A percentile compares a stretch with the other conserved stretches of the same genome.
Conservation (phyloP, 2,888 invertebrate genomes). For the Antheraea assamensis region DNA sequence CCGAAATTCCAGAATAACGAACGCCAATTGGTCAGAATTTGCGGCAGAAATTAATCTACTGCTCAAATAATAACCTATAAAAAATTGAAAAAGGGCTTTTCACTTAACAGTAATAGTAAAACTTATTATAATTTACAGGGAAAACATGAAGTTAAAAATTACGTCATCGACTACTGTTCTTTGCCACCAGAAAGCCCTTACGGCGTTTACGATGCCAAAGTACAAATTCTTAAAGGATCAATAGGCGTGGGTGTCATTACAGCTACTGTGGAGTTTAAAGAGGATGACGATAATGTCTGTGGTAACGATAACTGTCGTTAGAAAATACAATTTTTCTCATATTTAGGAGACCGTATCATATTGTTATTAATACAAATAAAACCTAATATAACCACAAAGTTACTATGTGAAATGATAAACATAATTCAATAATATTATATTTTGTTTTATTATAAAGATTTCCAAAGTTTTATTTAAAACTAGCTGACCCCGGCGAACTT, state of each 20-base stretch:
- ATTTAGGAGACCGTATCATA: not conserved
- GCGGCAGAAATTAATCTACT: no score
- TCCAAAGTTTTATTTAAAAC: no score
- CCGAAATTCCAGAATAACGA: no score
- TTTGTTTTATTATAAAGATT: no score
- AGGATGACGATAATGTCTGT: slow-evolving; percentile 19
- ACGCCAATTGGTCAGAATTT: no score
- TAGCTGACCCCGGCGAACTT: no score
- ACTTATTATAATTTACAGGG: slow-evolving; percentile 18
- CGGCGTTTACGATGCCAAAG: slow-evolving; percentile 24
- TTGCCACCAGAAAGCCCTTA: slow-evolving; percentile 28
- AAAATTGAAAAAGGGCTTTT: not conserved
- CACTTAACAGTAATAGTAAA: not conserved
- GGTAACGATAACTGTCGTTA: not conserved
- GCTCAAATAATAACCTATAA: no score
- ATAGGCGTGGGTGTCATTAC: slow-evolving; percentile 25
- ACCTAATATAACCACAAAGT: not conserved
- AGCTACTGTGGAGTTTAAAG: slow-evolving; percentile 21
- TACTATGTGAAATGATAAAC: not conserved
- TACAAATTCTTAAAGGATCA: slow-evolving; percentile 23
- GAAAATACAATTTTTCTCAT: not conserved
- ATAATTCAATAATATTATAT: not conserved
- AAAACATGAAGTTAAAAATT: slow-evolving; percentile 25
- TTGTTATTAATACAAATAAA: not conserved
- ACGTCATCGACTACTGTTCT: slow-evolving; percentile 25